Evolutionary conservation across 2,113 vertebrate genomes (phyloP), one percentile per base, ranked within the genome.

Genomic region (Mobula birostris): DNA sequence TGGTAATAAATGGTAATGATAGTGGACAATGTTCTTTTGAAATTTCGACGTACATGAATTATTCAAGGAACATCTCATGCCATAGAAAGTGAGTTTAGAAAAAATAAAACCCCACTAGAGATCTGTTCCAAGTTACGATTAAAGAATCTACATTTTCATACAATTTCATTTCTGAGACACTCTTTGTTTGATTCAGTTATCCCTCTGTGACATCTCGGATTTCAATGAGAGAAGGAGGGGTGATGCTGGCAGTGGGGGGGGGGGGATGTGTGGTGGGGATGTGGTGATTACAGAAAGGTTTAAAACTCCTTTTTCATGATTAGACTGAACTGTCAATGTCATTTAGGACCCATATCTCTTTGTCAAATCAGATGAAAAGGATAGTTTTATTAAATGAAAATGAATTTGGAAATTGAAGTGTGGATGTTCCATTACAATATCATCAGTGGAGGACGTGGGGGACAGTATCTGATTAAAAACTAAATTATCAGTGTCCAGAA

Each of bases 381-480:
- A 17, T 32, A 7, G 61, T 90, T 90, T 90, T 90, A 90, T 90
- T 90, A 90, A 32, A 88, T 63, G 58, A 27, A 66, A 83, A 58
- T 83, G 80, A 40, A 56, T 21, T 63, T 90, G 85, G 6, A 90
- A n/a, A 90, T 90, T 90, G 61, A 90, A 90, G 61, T 90, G 61
- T 68, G 61, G 63, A 66, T 19, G 29, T 68, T 66, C 15, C 85
- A 32, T 66, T 66, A n/a, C n/a, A 90, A 90, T 68, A 90, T 90
- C 58, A 90, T 32, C 61, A n/a, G 61, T 29, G 15, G 19, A 61
- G 66, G n/a, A 88, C 14, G 58, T 0, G 61, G n/a, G 72, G 85
- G 61, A 68, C 85, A 90, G 63, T 32, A 68, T 68, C 85, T 90
- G 61, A 90, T 90, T 88, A 68, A 90, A 88, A 68, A 29, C 48